Evolutionary conservation across 1,140 invertebrate species (phyloP), one percentile per base, ranked within the genome.

Genomic region (Calephelis virginiensis): DNA sequence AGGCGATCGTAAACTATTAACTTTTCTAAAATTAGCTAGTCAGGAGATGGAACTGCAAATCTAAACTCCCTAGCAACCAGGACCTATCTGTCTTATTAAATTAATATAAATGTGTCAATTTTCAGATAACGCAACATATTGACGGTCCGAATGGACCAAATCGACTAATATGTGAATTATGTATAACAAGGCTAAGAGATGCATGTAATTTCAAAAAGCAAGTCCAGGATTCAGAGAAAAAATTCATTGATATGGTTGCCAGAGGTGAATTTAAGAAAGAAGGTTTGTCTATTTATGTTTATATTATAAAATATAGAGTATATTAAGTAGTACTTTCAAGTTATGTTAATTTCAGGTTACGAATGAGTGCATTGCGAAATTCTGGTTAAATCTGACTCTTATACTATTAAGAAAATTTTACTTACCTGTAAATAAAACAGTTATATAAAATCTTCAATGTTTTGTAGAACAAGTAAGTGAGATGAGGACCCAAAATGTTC

Each of bases 131-230:
- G 0, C 88, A 89, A 66, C 84, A 88, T 64, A 80, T 73, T 66
- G 85, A 87, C 2, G 88, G 88, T 0, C 88, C 88, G 0, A 90
- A 90, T 63, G 86, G 86, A 2, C 74, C 78, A 0, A 90, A 83
- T 61, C 72, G 88, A 0, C 76, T 90, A 0, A 90, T 90, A 2
- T 90, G 88, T 63, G 88, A 90, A 49, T 86, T 90, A 2, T 90
- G 88, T 73, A 86, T 90, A 67, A 90, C 85, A 12, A 70, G 88
- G 59, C 73, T 90, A 5, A 74, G 88, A 12, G 88, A 90, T 69
- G 88, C 88, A 0, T 90, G 86, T 56, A 86, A 90, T 65, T 90
- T 90, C 53, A 90, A 89, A 73, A 90, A 90, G 64, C 88, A 90
- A 64, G 88, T 90, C 0, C 47, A 84, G 59, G 84, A 88, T 5